Evolutionary conservation across 1,140 invertebrate species (phyloP), one percentile per base, ranked within the genome.

Genomic region (Adoxophyes honmai): DNA sequence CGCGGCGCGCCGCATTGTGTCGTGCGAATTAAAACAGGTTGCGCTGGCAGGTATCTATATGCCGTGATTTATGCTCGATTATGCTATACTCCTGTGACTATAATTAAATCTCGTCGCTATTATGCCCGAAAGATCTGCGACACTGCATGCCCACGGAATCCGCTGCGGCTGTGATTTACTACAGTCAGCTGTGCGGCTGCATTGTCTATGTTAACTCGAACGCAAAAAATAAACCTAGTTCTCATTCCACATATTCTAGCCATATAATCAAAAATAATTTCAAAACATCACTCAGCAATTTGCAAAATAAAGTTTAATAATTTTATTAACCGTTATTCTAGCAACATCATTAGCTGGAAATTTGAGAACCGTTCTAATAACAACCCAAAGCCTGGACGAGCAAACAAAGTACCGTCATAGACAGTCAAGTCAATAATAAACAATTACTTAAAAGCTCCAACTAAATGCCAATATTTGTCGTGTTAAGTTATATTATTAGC

Each of bases 51-150:
- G 81, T 88, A 83, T 84, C 82, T 82, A 83, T 88, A 80, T 73
- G 66, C 61, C 52, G 68, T 86, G 82, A 86, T 86, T 86, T 86
- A 86, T 86, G 69, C 59, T 58, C 82, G 82, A 88, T 88, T 86
- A 83, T 86, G 62, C 70, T 81, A 74, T 78, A 81, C 68, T 78
- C 68, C 68, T 62, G 62, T 61, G 60, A 74, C 73, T 86, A 83
- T 86, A 86, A 88, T 86, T 88, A 88, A 88, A 86, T 77, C 74
- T 72, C 81, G 70, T 74, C 76, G 72, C 81, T 77, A 82, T 88
- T 84, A 83, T 80, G 72, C 70, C 78, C 80, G 57, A 82, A 84
- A 85, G 71, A 81, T 78, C 73, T 70, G 75, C 68, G 75, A 83
- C 81, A 77, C 73, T 48, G 18, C 42, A 18, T 75, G 75, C 81